These are phyloP conservation scores for Ceriagrion tenellum DNA, from an alignment of 2,888 invertebrate genomes.

Conservation along the genomic window DNA sequence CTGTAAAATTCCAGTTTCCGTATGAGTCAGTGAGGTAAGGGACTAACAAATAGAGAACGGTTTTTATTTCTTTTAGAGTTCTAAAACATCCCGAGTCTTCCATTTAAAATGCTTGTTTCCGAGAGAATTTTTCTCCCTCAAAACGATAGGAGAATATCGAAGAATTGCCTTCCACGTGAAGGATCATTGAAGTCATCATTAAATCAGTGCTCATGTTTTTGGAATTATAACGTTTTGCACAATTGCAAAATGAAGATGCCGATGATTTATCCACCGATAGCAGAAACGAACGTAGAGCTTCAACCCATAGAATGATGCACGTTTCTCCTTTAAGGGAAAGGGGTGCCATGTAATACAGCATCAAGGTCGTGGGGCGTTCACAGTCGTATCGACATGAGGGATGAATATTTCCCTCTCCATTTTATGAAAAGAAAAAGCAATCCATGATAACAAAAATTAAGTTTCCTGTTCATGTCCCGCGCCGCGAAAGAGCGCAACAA, in stretches of 20 bases:
- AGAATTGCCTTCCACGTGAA: no score
- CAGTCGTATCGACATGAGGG: background rate
- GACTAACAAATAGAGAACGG: no score
- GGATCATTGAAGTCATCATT: no score
- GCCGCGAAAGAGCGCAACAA: background rate
- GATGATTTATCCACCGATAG: background rate
- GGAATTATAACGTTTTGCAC: background rate
- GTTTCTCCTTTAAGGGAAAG: background rate
- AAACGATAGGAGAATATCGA: no score
- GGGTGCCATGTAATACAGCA: background rate
- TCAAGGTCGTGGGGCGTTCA: background rate
- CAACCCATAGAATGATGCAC: background rate
- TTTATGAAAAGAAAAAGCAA: background rate
- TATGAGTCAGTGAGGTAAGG: background rate
- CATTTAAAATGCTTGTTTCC: no score
- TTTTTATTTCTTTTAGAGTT: no score
- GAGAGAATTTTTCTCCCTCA: no score
- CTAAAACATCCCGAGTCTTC: no score
- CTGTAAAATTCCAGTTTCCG: no score
- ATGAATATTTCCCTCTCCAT: background rate
- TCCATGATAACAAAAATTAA: background rate
- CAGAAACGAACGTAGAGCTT: background rate
- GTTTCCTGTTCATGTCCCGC: background rate
- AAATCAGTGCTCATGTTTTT: background rate
- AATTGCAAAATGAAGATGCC: background rate